Evolutionary conservation across 2,888 invertebrate species (phyloP).

Genomic region (Calameuta filiformis): DNA sequence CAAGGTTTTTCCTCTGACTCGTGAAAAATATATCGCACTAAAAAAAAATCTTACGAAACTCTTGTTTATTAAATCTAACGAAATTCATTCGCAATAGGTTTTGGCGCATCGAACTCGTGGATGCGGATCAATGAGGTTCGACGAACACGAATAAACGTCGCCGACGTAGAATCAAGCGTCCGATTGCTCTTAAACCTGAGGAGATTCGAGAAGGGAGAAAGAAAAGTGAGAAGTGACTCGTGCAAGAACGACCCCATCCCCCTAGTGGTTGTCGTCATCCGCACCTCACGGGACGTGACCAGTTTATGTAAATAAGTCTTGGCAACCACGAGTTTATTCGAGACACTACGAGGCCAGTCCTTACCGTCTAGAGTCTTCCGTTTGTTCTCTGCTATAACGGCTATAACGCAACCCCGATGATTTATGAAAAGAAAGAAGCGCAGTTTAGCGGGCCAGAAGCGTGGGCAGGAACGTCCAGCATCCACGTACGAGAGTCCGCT

Average conservation of each 20-base stretch:
- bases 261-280: neutral
- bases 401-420: neutral
- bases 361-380: neutral
- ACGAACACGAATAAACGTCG: neutral
- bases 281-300: conserved; percentile 33
- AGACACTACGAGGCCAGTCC: conserved; percentile 2
- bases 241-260: neutral
- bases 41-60: neutral
- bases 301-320: conserved; percentile 35
- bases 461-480: neutral
- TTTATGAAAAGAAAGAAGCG: neutral
- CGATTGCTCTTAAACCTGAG: neutral
- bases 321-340: neutral
- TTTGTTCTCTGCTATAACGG: neutral
- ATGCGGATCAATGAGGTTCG: neutral
- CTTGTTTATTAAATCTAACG: neutral
- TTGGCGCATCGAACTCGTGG: neutral
- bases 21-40: neutral
- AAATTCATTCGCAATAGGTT: neutral
- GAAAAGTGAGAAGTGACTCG: neutral
- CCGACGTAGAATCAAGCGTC: neutral
- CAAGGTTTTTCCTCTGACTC: neutral
- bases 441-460: conserved; percentile 1
- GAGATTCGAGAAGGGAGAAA: neutral
- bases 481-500: conserved; percentile 25